Percentiles rank a stretch among this genome's conserved stretches.
phyloP scores from a whole-genome alignment of 2,888 invertebrate species.

The Drosophila kambysellisi region DNA sequence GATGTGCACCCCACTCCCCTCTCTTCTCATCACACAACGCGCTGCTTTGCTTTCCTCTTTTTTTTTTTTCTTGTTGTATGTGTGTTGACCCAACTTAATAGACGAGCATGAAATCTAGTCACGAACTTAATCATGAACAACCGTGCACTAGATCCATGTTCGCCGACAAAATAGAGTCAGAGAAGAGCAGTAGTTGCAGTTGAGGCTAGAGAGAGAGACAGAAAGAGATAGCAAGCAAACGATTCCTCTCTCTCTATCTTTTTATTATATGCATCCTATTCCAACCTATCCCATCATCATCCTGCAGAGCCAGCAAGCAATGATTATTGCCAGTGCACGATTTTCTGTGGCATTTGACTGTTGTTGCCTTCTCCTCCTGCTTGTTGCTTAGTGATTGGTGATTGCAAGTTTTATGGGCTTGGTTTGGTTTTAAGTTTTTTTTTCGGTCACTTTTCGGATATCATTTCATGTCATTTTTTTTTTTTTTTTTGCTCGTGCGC shows the following conservation, averaged over 20 bases:
- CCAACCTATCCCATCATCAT: slow-evolving; percentile 21
- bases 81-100: slow-evolving; percentile 86
- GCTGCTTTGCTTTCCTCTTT: slow-evolving; percentile 45
- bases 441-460: slow-evolving; percentile 47
- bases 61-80: slow-evolving; percentile 20
- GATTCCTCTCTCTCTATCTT: not conserved
- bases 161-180: slow-evolving; percentile 86
- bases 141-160: slow-evolving; percentile 86
- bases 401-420: slow-evolving; percentile 60
- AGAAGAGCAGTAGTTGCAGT: slow-evolving; percentile 62
- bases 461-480: slow-evolving; percentile 60
- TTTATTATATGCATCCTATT: slow-evolving; percentile 18
- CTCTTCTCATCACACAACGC: not conserved
- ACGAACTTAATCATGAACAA: slow-evolving; percentile 86
- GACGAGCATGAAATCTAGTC: slow-evolving; percentile 86
- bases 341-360: slow-evolving; percentile 73
- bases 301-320: slow-evolving; percentile 38
- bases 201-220: not conserved
- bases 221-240: not conserved
- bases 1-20: slow-evolving; percentile 34
- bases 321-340: slow-evolving; percentile 76
- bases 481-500: slow-evolving; percentile 45
- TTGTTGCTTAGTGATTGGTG: slow-evolving; percentile 48
- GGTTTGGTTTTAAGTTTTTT: slow-evolving; percentile 30
- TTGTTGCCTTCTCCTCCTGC: slow-evolving; percentile 18